phyloP scores from a whole-genome alignment of 2,113 vertebrate species.

The Barnardius zonarius region DNA sequence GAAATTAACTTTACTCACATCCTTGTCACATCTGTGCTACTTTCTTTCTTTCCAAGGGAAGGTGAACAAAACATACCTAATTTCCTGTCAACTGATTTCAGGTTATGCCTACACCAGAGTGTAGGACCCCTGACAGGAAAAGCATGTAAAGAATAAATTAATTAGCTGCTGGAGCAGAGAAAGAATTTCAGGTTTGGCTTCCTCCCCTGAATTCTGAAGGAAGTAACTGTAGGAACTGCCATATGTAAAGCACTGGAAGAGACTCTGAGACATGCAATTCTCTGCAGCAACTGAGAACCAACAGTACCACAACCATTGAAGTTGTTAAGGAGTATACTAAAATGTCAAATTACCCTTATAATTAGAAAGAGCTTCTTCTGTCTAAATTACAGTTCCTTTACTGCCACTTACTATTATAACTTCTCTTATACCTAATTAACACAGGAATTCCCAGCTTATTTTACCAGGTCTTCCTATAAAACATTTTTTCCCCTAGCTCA shows the following conservation, averaged over 20 bases:
- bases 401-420: not conserved
- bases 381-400: not conserved
- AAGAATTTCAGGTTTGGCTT: not conserved
- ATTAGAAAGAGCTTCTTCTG: not conserved
- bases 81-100: not conserved
- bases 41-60: not conserved
- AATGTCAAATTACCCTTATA: not conserved
- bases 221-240: not conserved
- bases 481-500: not conserved
- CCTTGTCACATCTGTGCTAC: not conserved
- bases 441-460: not conserved
- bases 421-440: not conserved
- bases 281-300: not conserved
- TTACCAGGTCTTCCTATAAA: not conserved
- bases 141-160: not conserved
- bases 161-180: not conserved
- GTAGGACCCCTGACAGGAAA: not conserved
- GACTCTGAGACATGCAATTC: not conserved
- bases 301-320: not conserved
- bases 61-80: not conserved
- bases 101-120: not conserved
- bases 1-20: not conserved
- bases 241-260: not conserved
- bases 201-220: not conserved
- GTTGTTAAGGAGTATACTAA: not conserved